These are phyloP conservation scores for Xestia c-nigrum DNA, from an alignment of 2,888 invertebrate species.

Conservation along the genomic window DNA sequence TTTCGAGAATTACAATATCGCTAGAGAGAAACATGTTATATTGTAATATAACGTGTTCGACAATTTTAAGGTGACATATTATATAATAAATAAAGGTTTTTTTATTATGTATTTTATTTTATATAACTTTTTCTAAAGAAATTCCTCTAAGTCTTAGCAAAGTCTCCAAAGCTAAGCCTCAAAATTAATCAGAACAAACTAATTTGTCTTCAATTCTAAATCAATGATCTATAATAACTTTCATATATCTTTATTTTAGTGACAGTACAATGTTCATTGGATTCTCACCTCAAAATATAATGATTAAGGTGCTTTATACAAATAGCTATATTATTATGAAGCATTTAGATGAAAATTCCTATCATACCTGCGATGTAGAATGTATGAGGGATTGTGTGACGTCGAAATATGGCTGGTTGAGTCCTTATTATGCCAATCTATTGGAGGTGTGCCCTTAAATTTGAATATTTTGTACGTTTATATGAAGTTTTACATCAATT, in stretches of 20 bases:
- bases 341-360: constrained; percentile 61
- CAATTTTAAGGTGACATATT: no score
- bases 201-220: background rate
- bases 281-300: constrained; percentile 42
- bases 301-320: constrained; percentile 39
- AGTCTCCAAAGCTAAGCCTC: background rate
- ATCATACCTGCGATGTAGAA: constrained; percentile 38
- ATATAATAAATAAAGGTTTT: no score
- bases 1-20: no score
- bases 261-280: constrained; percentile 21
- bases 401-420: constrained; percentile 10
- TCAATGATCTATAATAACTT: constrained; percentile 12
- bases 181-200: background rate
- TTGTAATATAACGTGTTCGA: no score
- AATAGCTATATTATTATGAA: constrained; percentile 29
- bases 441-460: constrained; percentile 27
- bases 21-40: no score
- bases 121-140: no score
- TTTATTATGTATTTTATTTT: no score
- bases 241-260: constrained; percentile 44
- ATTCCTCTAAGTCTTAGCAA: background rate
- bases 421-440: constrained; percentile 42
- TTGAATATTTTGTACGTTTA: constrained; percentile 23
- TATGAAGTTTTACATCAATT: background rate
- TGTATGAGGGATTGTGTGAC: constrained; percentile 57